Conservation (phyloP, 2,113 vertebrate species). For the Zosterops japonicus region DNA sequence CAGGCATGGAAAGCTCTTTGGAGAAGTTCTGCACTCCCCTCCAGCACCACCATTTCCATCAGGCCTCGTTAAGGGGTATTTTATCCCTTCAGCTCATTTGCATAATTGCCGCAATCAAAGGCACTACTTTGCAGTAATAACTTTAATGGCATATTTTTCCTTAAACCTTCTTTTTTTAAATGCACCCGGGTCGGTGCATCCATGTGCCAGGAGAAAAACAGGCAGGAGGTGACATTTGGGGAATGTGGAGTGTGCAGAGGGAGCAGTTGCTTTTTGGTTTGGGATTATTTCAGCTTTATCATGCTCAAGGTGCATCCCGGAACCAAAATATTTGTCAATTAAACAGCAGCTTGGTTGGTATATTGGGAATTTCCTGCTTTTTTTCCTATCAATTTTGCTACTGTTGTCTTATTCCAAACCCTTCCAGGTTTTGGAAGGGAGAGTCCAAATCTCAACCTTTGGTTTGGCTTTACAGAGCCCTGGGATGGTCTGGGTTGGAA, state of each 20-base stretch:
- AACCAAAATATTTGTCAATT: not conserved
- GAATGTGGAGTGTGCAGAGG: accelerated
- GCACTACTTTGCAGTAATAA: slow-evolving; percentile 27
- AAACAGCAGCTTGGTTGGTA: not conserved
- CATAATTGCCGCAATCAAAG: slow-evolving; percentile 66
- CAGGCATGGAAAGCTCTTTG: not conserved
- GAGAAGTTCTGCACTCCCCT: not conserved
- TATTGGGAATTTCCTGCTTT: not conserved
- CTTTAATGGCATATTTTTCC: slow-evolving; percentile 55
- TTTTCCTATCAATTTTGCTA: not conserved
- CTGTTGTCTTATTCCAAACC: not conserved
- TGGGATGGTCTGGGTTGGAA: not conserved
- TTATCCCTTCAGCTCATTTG: slow-evolving; percentile 37
- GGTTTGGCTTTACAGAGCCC: not conserved
- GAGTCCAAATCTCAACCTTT: not conserved
- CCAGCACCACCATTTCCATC: not conserved
- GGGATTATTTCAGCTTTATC: not conserved
- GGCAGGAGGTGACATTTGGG: not conserved
- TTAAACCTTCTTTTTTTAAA: not conserved
- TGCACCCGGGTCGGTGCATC: not conserved
- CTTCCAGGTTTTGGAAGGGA: not conserved
- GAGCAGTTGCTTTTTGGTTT: not conserved
- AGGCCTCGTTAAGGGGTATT: not conserved
- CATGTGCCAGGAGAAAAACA: not conserved
- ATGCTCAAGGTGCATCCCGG: not conserved